These are phyloP conservation scores for Leucozona laternaria DNA, from an alignment of 2,888 invertebrate genomes.

Conservation along the genomic window DNA sequence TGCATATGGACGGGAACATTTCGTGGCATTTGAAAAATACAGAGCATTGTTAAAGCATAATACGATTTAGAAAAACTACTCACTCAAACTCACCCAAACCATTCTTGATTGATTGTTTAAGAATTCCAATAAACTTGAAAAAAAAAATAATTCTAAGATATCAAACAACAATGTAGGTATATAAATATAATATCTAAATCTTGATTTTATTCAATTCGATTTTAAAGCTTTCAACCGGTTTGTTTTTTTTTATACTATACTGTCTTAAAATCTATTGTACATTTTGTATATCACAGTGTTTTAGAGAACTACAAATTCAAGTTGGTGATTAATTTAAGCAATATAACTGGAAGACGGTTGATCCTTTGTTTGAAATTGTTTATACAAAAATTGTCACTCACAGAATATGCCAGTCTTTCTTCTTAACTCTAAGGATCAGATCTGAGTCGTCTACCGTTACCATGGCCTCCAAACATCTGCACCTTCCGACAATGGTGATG, in stretches of 20 bases:
- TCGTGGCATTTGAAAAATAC: too few species aligned
- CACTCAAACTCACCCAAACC: too few species aligned
- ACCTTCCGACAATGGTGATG: constrained; percentile 32
- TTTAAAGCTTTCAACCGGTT: constrained; percentile 63
- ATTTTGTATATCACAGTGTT: constrained; percentile 63
- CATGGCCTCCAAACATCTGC: constrained; percentile 66
- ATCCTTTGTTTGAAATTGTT: constrained; percentile 36
- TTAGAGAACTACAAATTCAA: constrained; percentile 56
- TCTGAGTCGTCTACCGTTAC: constrained; percentile 3
- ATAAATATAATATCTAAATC: constrained; percentile 22
- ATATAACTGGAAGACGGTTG: constrained; percentile 44
- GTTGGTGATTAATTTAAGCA: constrained; percentile 44
- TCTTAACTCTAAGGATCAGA: constrained; percentile 28
- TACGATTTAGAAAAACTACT: too few species aligned
- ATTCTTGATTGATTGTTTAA: neutral
- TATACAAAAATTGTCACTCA: constrained; percentile 24
- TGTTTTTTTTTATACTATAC: neutral
- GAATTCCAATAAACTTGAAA: neutral
- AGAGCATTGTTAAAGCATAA: too few species aligned
- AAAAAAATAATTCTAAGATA: neutral
- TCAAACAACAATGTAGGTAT: neutral
- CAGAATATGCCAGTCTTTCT: constrained; percentile 34
- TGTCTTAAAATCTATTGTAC: constrained; percentile 50
- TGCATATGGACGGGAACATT: too few species aligned
- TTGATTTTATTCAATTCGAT: constrained; percentile 43